phyloP scores from a whole-genome alignment of 2,797 vertebrate genomes.

The Manis crassicaudata region DNA sequence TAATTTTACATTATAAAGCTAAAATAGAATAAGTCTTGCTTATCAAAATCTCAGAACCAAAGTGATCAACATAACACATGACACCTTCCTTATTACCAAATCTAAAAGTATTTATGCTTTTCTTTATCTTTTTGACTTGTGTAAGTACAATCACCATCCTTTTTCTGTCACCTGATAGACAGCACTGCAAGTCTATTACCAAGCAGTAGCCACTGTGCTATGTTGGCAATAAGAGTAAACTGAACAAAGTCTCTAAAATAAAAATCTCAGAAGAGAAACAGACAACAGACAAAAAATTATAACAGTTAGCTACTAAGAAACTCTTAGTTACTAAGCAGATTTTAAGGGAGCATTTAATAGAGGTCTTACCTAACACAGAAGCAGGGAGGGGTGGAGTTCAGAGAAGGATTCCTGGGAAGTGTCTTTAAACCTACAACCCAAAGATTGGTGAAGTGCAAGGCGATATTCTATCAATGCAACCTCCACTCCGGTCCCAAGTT shows the following conservation, averaged over 20 bases:
- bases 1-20: constrained; percentile 18
- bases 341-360: neutral
- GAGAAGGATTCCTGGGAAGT: neutral
- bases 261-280: constrained; percentile 2
- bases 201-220: neutral
- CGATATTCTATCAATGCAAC: neutral
- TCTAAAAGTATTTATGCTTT: constrained; percentile 31
- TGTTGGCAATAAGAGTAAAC: neutral
- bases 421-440: neutral
- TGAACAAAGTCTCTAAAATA: neutral
- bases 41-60: constrained; percentile 39
- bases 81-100: neutral
- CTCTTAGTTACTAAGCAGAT: neutral
- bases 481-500: neutral
- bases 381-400: neutral
- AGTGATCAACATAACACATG: neutral
- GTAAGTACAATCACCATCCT: neutral
- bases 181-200: neutral
- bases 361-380: neutral
- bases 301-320: constrained; percentile 9
- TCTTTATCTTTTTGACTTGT: neutral
- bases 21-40: neutral
- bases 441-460: neutral
- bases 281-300: neutral
- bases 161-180: neutral